Conservation (phyloP, 2,113 vertebrate species). For the Cygnus buccinator region DNA sequence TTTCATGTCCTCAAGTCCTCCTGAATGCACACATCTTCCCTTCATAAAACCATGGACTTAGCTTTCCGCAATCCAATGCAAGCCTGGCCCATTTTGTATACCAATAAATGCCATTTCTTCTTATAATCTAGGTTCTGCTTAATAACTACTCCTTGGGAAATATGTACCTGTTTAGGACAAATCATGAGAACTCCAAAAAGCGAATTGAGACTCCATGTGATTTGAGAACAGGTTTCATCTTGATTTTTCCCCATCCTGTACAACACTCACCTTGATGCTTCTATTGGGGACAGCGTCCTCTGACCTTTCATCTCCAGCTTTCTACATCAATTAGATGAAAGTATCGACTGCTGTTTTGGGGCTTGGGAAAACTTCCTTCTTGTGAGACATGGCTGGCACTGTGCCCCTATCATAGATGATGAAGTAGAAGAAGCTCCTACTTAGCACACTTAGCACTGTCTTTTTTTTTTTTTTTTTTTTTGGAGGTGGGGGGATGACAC, state of each 20-base stretch:
- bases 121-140: background rate
- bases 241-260: background rate
- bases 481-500: no score
- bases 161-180: background rate
- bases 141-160: background rate
- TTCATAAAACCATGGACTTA: background rate
- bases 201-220: background rate
- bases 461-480: no score
- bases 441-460: background rate
- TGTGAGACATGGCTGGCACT: background rate
- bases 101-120: fast-evolving
- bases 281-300: background rate
- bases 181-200: background rate
- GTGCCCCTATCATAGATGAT: background rate
- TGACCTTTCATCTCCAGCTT: background rate
- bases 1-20: fast-evolving
- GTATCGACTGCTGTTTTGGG: background rate
- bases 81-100: fast-evolving
- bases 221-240: background rate
- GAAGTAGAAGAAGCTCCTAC: background rate
- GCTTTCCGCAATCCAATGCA: background rate
- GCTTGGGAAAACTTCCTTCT: background rate
- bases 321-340: background rate
- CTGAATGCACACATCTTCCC: background rate
- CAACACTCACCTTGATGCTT: background rate